Evolutionary conservation across 2,888 invertebrate species (phyloP).

Genomic region (Gnatocerus cornutus): DNA sequence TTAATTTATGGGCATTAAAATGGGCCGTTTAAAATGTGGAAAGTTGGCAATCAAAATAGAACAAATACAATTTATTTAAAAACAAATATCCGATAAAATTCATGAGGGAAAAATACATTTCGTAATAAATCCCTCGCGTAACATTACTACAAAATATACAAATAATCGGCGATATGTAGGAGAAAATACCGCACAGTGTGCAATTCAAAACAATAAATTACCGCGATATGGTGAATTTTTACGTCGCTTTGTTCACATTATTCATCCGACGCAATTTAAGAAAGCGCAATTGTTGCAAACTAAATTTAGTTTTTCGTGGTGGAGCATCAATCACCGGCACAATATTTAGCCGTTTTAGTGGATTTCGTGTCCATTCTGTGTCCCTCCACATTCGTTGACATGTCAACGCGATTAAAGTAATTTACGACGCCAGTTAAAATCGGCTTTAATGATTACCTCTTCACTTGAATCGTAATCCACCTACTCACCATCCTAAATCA

Average conservation of each 20-base stretch:
- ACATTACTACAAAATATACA: conserved; percentile 53
- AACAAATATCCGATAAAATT: conserved; percentile 46
- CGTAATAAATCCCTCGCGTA: conserved; percentile 53
- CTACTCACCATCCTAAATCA: conserved; percentile 50
- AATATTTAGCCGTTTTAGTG: conserved; percentile 21
- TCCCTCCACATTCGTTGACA: conserved; percentile 49
- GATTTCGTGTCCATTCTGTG: conserved; percentile 35
- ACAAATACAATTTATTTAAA: conserved; percentile 47
- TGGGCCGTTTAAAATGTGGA: conserved; percentile 29
- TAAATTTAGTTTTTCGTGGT: conserved; percentile 1
- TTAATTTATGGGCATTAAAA: conserved; percentile 29
- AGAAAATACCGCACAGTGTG: conserved; percentile 49
- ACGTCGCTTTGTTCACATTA: conserved; percentile 24
- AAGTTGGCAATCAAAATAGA: conserved; percentile 39
- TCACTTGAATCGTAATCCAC: conserved; percentile 52
- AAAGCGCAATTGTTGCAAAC: conserved; percentile 26
- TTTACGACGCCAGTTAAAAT: conserved; percentile 56
- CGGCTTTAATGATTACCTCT: conserved; percentile 57
- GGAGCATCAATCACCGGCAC: conserved; percentile 7
- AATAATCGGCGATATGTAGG: conserved; percentile 53
- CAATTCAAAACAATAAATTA: conserved; percentile 36
- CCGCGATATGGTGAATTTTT: conserved; percentile 39
- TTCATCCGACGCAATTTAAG: conserved; percentile 26
- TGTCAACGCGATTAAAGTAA: conserved; percentile 56
- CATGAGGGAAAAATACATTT: conserved; percentile 54